These are phyloP conservation scores for Phalera bucephala DNA, from an alignment of 2,888 invertebrate species.

Conservation along the genomic window DNA sequence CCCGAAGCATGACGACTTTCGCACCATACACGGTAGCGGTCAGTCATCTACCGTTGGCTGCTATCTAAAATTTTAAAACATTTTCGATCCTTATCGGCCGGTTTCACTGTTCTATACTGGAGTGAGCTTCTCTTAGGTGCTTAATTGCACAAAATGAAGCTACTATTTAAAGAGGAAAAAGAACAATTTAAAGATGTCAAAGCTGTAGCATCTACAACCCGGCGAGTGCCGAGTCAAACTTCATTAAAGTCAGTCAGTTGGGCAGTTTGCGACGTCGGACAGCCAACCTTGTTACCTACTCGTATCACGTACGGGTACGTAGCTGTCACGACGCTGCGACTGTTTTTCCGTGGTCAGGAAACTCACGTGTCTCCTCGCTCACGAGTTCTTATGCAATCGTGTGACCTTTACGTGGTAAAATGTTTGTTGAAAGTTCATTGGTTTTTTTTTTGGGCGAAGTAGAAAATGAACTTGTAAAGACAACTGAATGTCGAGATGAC, in stretches of 20 bases:
- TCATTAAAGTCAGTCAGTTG: constrained; percentile 56
- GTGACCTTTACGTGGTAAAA: constrained; percentile 33
- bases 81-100: too few relatives aligned
- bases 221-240: constrained; percentile 45
- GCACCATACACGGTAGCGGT: too few relatives aligned
- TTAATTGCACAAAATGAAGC: too few relatives aligned
- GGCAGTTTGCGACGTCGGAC: constrained; percentile 51
- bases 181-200: constrained; percentile 13
- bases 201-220: constrained; percentile 31
- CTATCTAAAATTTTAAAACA: too few relatives aligned
- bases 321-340: constrained; percentile 48
- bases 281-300: constrained; percentile 40
- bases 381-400: constrained; percentile 48
- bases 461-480: too few relatives aligned
- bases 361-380: constrained; percentile 41
- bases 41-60: too few relatives aligned
- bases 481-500: too few relatives aligned
- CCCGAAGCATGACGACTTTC: too few relatives aligned
- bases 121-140: too few relatives aligned
- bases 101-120: too few relatives aligned
- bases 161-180: not conserved
- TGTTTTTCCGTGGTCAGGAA: constrained; percentile 66
- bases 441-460: too few relatives aligned
- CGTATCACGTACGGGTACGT: constrained; percentile 64
- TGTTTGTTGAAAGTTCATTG: constrained; percentile 11